Conservation (phyloP, 2,888 invertebrate species). For the Drosophila falleni region DNA sequence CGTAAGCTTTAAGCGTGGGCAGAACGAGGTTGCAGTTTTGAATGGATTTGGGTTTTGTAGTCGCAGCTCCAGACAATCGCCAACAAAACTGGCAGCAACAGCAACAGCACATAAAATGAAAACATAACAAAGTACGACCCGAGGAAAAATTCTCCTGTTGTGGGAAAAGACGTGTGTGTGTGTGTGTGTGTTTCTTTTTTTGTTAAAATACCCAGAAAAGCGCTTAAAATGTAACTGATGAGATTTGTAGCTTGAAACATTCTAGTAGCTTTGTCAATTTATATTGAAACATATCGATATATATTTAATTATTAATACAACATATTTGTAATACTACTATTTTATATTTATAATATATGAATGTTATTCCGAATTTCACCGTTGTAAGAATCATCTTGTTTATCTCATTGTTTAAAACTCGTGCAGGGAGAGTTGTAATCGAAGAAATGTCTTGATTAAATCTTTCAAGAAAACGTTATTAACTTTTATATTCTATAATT, state of each 20-base stretch:
- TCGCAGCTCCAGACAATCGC: constrained; percentile 33
- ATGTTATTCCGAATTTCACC: too few relatives aligned
- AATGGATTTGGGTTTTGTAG: constrained; percentile 17
- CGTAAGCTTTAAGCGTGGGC: constrained; percentile 14
- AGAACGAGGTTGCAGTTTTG: constrained; percentile 32
- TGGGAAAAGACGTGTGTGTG: constrained; percentile 22
- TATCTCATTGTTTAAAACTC: neutral
- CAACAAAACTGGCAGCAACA: constrained; percentile 37
- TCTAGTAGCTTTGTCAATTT: neutral
- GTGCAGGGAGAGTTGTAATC: neutral
- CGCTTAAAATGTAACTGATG: neutral
- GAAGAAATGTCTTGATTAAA: neutral
- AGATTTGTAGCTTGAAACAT: neutral
- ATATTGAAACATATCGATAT: too few relatives aligned
- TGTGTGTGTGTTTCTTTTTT: neutral
- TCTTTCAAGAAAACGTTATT: too few relatives aligned
- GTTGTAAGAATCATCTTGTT: too few relatives aligned
- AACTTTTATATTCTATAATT: too few relatives aligned
- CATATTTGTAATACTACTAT: too few relatives aligned
- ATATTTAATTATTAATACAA: too few relatives aligned
- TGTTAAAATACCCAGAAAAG: constrained; percentile 4
- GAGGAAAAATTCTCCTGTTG: constrained; percentile 31
- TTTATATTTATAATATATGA: too few relatives aligned
- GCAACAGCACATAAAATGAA: constrained; percentile 57
- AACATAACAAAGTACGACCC: constrained; percentile 63